phyloP scores from a whole-genome alignment of 2,888 invertebrate species.

The Athalia circularis region DNA sequence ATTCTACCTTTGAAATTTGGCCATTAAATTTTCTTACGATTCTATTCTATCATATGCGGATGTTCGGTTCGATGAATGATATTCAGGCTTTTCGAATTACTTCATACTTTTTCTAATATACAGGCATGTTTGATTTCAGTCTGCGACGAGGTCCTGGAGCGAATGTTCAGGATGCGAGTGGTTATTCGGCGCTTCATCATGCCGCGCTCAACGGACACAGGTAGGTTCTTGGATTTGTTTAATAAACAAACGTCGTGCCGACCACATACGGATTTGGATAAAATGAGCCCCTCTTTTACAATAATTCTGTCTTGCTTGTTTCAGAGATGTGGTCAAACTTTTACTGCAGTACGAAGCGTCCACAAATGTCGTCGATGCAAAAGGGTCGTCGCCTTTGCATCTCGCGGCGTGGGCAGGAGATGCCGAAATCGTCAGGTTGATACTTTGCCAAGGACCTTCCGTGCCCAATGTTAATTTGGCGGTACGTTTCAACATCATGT shows the following conservation, averaged over 20 bases:
- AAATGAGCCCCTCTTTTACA: neutral
- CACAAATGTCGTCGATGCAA: slow-evolving; percentile 90
- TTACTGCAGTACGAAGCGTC: slow-evolving; percentile 91
- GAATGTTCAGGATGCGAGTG: slow-evolving; percentile 94
- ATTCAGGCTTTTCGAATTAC: too few relatives aligned
- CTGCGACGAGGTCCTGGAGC: slow-evolving; percentile 92
- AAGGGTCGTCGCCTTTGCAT: slow-evolving; percentile 94
- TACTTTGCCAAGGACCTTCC: slow-evolving; percentile 88
- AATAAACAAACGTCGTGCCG: neutral
- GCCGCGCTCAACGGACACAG: slow-evolving; percentile 94
- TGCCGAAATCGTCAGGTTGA: slow-evolving; percentile 89
- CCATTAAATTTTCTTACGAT: neutral
- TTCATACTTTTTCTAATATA: neutral
- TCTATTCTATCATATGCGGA: neutral
- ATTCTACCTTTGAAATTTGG: neutral
- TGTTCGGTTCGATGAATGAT: too few relatives aligned
- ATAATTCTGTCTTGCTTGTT: slow-evolving; percentile 52
- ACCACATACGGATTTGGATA: neutral
- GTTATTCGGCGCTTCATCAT: slow-evolving; percentile 95
- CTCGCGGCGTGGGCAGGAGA: slow-evolving; percentile 97
- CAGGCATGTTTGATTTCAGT: slow-evolving; percentile 75
- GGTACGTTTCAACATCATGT: slow-evolving; percentile 76
- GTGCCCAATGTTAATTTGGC: slow-evolving; percentile 90
- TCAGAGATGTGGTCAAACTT: slow-evolving; percentile 89
- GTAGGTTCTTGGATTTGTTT: slow-evolving; percentile 75